A percentile compares a stretch with the other conserved stretches of the same genome.
These are phyloP conservation scores for western clawed frog (Xenopus tropicalis) DNA, from an alignment of 2,113 vertebrate species.

Conservation along the genomic window UCB_Xtro_10.0 CM004450.2:57350001-57350500, in stretches of 20 bases:
- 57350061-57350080: constrained; percentile 40
- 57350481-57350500: too few species aligned
- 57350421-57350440: constrained; percentile 14
- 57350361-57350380: constrained; percentile 27
- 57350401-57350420: not conserved
- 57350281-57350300: constrained; percentile 29
- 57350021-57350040: constrained; percentile 50
- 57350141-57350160: too few species aligned
- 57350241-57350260: constrained; percentile 20
- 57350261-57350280: constrained; percentile 19
- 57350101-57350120: constrained; percentile 22
- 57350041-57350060: constrained; percentile 47
- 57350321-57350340: constrained; percentile 30
- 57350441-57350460: constrained; percentile 4
- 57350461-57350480: too few species aligned
- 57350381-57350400: constrained; percentile 18
- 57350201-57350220: constrained; percentile 3
- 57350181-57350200: too few species aligned
- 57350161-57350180: too few species aligned
- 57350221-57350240: constrained; percentile 7
- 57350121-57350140: not conserved
- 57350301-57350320: constrained; percentile 13
- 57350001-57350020: constrained; percentile 56
- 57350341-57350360: constrained; percentile 28
- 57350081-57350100: constrained; percentile 27